phyloP scores from a whole-genome alignment of 2,797 vertebrate species.

The Euphonia xanthogaster region DNA sequence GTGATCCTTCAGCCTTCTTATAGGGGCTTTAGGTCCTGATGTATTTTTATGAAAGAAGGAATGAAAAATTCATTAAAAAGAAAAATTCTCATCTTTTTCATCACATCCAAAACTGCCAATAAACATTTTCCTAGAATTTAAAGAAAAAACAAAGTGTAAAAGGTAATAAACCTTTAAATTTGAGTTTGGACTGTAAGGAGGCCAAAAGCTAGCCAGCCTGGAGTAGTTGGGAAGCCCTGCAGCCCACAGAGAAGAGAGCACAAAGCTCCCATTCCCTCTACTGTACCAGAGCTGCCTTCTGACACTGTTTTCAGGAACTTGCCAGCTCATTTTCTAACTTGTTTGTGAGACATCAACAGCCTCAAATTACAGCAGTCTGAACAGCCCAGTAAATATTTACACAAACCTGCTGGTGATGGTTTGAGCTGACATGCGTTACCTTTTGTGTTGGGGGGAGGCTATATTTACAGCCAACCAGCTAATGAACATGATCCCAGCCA shows the following conservation, averaged over 20 bases:
- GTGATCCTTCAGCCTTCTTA: not conserved
- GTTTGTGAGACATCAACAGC: conserved; percentile 64
- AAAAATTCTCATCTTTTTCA: not conserved
- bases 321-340: conserved; percentile 63
- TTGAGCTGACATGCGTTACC: conserved; percentile 44
- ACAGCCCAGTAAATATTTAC: conserved; percentile 71
- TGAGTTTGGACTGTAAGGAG: not conserved
- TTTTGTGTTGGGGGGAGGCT: conserved; percentile 53
- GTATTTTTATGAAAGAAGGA: not conserved
- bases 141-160: not conserved
- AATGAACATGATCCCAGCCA: conserved; percentile 67
- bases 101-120: not conserved
- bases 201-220: not conserved
- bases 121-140: not conserved
- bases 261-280: conserved; percentile 18
- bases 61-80: not conserved
- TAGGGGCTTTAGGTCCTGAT: not conserved
- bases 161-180: not conserved
- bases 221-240: not conserved
- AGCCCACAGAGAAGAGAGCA: not conserved
- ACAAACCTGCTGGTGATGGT: conserved; percentile 66
- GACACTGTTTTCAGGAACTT: conserved; percentile 56
- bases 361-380: conserved; percentile 57
- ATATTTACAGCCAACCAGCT: conserved; percentile 72
- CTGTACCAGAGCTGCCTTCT: conserved; percentile 47